These are phyloP conservation scores for Tetraodon nigroviridis DNA, from an alignment of 2,113 vertebrate genomes.

Conservation along the genomic window DNA sequence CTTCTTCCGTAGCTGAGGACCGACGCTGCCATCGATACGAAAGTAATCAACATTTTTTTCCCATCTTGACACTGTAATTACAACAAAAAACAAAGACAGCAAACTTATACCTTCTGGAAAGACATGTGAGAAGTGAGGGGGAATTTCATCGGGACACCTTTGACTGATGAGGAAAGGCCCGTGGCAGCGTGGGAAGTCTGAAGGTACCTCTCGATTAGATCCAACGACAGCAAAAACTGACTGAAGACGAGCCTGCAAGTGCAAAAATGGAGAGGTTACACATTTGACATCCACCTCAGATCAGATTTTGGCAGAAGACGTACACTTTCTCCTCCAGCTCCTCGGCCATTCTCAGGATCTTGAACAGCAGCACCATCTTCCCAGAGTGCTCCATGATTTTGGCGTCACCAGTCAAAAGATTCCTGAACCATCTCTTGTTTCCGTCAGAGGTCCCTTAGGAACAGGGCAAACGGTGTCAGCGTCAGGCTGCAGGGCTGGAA, in stretches of 20 bases:
- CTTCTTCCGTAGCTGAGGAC: slow-evolving; percentile 81
- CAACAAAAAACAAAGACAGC: slow-evolving; percentile 3
- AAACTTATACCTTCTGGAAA: background rate
- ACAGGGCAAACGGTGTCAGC: background rate
- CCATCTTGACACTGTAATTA: slow-evolving; percentile 84
- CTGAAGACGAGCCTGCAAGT: slow-evolving; percentile 89
- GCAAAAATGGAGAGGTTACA: slow-evolving; percentile 8
- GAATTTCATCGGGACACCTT: slow-evolving; percentile 72
- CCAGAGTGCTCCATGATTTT: slow-evolving; percentile 88
- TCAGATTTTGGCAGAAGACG: slow-evolving; percentile 4
- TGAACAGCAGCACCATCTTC: slow-evolving; percentile 90
- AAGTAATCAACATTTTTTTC: slow-evolving; percentile 92
- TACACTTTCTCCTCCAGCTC: slow-evolving; percentile 94
- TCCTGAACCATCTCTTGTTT: slow-evolving; percentile 83
- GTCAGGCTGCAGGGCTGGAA: background rate
- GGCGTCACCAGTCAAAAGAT: slow-evolving; percentile 84
- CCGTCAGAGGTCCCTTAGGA: slow-evolving; percentile 60
- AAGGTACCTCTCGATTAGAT: slow-evolving; percentile 93
- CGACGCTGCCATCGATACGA: slow-evolving; percentile 88
- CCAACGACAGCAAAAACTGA: slow-evolving; percentile 91
- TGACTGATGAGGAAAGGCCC: slow-evolving; percentile 72
- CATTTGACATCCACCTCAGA: background rate
- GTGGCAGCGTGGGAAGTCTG: slow-evolving; percentile 77
- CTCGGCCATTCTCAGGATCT: slow-evolving; percentile 90
- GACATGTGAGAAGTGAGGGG: background rate